Conservation (phyloP, 2,888 invertebrate genomes). For the Saturnia pavonia region DNA sequence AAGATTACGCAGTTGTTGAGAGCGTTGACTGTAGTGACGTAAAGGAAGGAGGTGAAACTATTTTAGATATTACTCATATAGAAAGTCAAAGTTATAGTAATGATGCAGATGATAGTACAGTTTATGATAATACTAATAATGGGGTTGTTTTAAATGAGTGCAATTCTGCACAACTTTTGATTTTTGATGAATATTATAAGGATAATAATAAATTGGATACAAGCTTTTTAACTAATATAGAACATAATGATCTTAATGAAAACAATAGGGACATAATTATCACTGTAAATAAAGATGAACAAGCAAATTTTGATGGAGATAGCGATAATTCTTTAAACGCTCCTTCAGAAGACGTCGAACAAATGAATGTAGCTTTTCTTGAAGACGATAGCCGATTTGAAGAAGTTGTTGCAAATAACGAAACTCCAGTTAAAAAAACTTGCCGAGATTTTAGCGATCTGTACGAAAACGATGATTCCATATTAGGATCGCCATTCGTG, state of each 20-base stretch:
- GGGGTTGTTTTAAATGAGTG: not conserved
- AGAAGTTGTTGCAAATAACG: conserved; percentile 33
- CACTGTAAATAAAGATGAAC: conserved; percentile 12
- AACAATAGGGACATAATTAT: not conserved
- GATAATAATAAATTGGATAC: not conserved
- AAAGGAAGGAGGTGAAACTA: not conserved
- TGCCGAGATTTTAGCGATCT: conserved; percentile 39
- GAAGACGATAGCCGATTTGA: conserved; percentile 15
- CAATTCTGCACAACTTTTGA: not conserved
- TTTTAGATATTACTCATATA: conserved; percentile 5
- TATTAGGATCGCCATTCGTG: conserved; percentile 59
- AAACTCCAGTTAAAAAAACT: conserved; percentile 52
- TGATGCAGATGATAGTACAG: not conserved
- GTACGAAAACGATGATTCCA: conserved; percentile 52
- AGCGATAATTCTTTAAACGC: not conserved
- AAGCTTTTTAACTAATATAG: conserved; percentile 21
- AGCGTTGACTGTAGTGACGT: not conserved
- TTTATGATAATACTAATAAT: not conserved
- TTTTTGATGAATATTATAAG: not conserved
- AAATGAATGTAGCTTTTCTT: conserved; percentile 19
- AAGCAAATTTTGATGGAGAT: conserved; percentile 9
- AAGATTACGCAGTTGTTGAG: not conserved
- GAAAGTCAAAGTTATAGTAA: conserved; percentile 9
- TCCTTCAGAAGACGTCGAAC: conserved; percentile 21
- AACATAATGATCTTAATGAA: not conserved